phyloP scores from a whole-genome alignment of 23 tunicate genomes.

The Trididemnum nubilum region DNA sequence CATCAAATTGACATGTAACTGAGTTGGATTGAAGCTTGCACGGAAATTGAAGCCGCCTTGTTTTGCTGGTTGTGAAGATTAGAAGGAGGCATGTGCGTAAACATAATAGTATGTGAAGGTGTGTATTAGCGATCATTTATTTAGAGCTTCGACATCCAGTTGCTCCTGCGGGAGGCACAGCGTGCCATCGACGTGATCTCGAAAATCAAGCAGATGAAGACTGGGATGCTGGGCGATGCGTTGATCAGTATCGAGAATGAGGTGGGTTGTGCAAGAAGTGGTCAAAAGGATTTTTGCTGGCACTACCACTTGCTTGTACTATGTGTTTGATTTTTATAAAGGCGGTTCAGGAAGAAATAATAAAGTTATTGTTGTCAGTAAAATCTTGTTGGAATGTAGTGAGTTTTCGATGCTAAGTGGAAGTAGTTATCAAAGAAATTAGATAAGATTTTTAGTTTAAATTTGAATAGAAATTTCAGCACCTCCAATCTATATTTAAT shows the following conservation, averaged over 20 bases:
- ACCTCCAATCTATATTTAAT: not conserved
- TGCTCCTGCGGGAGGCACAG: slow-evolving; percentile 83
- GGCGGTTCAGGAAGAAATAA: no score
- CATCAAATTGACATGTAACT: no score
- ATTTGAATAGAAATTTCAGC: not conserved
- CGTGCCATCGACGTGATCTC: slow-evolving; percentile 73
- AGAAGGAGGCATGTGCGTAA: no score
- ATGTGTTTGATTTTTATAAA: no score
- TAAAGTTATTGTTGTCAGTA: not conserved
- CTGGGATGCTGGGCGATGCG: slow-evolving; percentile 97
- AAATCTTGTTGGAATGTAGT: not conserved
- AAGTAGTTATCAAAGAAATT: not conserved
- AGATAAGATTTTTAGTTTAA: not conserved
- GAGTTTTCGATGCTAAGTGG: not conserved
- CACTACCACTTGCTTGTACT: no score
- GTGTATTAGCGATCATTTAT: not conserved
- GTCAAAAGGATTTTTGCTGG: no score
- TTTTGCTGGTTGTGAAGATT: no score
- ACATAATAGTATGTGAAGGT: no score
- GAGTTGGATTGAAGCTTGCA: no score
- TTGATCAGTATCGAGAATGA: slow-evolving; percentile 91
- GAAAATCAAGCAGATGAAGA: slow-evolving; percentile 91
- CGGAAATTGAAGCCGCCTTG: no score
- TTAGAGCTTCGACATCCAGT: slow-evolving; percentile 77
- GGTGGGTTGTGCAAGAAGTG: slow-evolving; percentile 42